Evolutionary conservation across 1,140 invertebrate species (phyloP), one percentile per base, ranked within the genome.

Genomic region (Asbolus verrucosus): DNA sequence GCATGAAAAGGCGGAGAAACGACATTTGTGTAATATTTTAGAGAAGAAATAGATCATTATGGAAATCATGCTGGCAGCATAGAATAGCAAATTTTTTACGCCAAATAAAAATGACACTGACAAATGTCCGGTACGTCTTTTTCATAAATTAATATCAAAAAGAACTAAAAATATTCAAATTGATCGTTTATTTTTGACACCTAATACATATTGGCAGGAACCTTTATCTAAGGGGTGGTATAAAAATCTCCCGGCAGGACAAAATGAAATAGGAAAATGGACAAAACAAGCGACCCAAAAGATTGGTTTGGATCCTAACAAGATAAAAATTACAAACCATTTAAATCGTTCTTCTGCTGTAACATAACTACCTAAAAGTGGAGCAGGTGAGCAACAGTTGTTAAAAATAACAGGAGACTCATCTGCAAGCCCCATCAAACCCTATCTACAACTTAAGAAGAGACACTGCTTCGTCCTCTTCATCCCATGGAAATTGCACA

Each of bases 381-480:
- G 74, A 21, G 21, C 66, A 15, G 50, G 65, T 0, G 69, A 75
- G 41, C 69, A 75, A 21, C 69, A 75, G 65, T 24, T 74, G 9
- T 70, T 74, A 18, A 74, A 72, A 43, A 73, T 73, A 4, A 73
- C 71, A 13, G 69, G 72, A 5, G 72, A 74, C 27, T 30, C 24
- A 18, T 69, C 50, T 21, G 69, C 8, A n/a, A 18, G 74, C 13
- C 72, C 72, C 1, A 74, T 74, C 9, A 72, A 70, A 36, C 71
- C 71, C 2, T 75, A 75, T 67, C 36, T 73, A 33, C 69, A 75
- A 27, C n/a, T n/a, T n/a, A n/a, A n/a, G n/a, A n/a, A n/a, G n/a
- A n/a, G n/a, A n/a, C n/a, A n/a, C n/a, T n/a, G n/a, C n/a, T n/a
- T n/a, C n/a, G n/a, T n/a, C n/a, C n/a, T n/a, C n/a, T n/a, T n/a